Conservation (phyloP, 2,888 invertebrate genomes). For the Pandemis cinnamomeana region DNA sequence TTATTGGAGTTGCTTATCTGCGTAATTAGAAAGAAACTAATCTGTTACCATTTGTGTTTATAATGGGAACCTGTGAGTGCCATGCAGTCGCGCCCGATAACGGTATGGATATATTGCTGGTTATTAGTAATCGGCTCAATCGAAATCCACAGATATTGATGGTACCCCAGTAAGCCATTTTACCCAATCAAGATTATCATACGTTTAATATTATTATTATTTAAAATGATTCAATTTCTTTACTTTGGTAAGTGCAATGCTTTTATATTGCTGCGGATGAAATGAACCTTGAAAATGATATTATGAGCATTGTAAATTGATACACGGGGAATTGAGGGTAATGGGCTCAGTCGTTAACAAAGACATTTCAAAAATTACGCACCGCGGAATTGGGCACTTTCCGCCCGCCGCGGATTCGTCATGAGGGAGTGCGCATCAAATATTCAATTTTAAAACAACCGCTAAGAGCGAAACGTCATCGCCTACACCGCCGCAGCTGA, state of each 20-base stretch:
- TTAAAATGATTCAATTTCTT: too few species aligned
- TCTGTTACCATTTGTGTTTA: constrained; percentile 81
- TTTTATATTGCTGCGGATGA: not conserved
- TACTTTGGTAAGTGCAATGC: not conserved
- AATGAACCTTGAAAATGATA: constrained; percentile 60
- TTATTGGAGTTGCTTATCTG: constrained; percentile 82
- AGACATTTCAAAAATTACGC: constrained; percentile 79
- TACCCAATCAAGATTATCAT: not conserved
- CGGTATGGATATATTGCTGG: constrained; percentile 50
- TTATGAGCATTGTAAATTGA: constrained; percentile 61
- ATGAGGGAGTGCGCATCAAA: constrained; percentile 83
- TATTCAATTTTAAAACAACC: constrained; percentile 85
- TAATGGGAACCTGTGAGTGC: constrained; percentile 77
- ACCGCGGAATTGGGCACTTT: constrained; percentile 68
- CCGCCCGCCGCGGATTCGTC: constrained; percentile 76
- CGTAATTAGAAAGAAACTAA: constrained; percentile 83
- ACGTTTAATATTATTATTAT: not conserved
- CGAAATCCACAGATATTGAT: constrained; percentile 15
- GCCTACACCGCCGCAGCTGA: constrained; percentile 79
- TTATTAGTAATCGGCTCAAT: constrained; percentile 30
- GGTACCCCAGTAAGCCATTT: not conserved
- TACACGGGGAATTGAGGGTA: constrained; percentile 62
- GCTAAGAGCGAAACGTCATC: constrained; percentile 85
- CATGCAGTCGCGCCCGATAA: constrained; percentile 67
- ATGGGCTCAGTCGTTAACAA: constrained; percentile 70